phyloP scores from a whole-genome alignment of 2,113 vertebrate species.

The Jacana jacana region DNA sequence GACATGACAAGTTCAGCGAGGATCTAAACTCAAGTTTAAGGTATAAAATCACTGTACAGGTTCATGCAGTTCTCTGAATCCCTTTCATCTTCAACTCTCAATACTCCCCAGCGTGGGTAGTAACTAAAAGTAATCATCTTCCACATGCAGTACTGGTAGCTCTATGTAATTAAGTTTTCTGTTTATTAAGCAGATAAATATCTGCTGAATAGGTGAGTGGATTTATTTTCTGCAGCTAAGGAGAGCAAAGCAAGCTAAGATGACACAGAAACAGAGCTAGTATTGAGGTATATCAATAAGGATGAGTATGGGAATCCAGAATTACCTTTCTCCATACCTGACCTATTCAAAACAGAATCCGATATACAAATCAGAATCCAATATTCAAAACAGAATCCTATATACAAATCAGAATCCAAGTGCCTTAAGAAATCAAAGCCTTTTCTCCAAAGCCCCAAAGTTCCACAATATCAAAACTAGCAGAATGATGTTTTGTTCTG shows the following conservation, averaged over 20 bases:
- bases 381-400: no score
- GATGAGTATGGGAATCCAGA: neutral
- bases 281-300: neutral
- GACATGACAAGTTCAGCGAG: neutral
- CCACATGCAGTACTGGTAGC: accelerated
- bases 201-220: neutral
- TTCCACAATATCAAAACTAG: neutral
- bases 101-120: neutral
- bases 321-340: neutral
- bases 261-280: neutral
- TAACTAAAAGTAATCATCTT: neutral
- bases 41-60: neutral
- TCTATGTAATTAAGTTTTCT: neutral
- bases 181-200: neutral
- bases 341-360: neutral
- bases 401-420: neutral
- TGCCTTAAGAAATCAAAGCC: neutral
- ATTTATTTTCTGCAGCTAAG: neutral
- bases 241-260: neutral
- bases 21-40: neutral
- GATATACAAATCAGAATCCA: neutral
- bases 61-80: neutral
- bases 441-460: neutral
- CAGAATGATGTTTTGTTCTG: neutral
- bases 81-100: neutral